phyloP scores from a whole-genome alignment of 2,113 vertebrate species.

The Scomber japonicus region DNA sequence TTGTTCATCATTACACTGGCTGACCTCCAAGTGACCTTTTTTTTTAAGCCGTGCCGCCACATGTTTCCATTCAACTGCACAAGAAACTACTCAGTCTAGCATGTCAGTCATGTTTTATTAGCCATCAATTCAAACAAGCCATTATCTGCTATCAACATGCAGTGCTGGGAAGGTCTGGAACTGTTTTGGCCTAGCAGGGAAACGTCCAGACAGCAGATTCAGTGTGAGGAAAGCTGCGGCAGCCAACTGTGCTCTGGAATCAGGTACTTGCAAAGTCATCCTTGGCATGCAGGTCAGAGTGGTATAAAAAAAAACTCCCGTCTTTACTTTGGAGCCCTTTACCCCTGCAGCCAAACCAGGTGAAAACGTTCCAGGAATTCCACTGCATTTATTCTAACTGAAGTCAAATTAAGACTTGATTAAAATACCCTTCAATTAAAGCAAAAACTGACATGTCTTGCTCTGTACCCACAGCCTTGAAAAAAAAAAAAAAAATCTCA shows the following conservation, averaged over 20 bases:
- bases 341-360: conserved; percentile 22
- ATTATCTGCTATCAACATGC: conserved; percentile 49
- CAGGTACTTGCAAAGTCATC: conserved; percentile 66
- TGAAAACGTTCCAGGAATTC: conserved; percentile 51
- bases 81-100: conserved; percentile 14
- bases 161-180: conserved; percentile 57
- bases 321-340: conserved; percentile 30
- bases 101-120: conserved; percentile 57
- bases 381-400: conserved; percentile 26
- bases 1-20: conserved; percentile 34
- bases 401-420: conserved; percentile 61
- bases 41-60: conserved; percentile 34
- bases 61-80: conserved; percentile 64
- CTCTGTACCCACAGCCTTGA: conserved; percentile 17
- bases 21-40: conserved; percentile 62
- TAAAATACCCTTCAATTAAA: conserved; percentile 68
- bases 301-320: conserved; percentile 9
- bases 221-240: conserved; percentile 3
- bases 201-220: conserved; percentile 22
- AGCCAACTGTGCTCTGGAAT: conserved; percentile 17
- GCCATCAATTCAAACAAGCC: conserved; percentile 54
- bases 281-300: conserved; percentile 54
- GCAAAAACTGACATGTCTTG: conserved; percentile 42
- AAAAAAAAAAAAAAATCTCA: conserved; percentile 20
- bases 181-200: conserved; percentile 37